A percentile compares a stretch with the other conserved stretches of the same genome.
These are phyloP conservation scores for Spodoptera littoralis DNA, from an alignment of 2,888 invertebrate species.

Conservation along the genomic window DNA sequence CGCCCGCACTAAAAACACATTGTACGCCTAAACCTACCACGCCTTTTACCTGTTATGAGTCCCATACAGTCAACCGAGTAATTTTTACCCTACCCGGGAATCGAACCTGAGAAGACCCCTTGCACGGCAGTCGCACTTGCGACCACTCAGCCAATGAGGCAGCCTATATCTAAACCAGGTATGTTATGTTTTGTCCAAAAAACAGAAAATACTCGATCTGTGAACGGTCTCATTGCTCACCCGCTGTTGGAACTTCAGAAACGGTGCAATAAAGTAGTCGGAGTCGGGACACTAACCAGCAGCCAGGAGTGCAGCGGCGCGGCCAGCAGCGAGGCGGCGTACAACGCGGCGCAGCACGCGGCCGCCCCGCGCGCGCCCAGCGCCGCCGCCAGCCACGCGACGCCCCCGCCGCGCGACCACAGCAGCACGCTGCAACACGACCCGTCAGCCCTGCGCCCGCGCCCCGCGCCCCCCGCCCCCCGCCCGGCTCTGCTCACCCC, in stretches of 20 bases:
- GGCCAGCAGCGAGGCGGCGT: constrained; percentile 90
- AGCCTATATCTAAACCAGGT: no score
- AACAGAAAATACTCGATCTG: no score
- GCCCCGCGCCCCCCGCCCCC: neutral
- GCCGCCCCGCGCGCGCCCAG: constrained; percentile 54
- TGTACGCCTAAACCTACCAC: no score
- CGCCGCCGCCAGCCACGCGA: constrained; percentile 77
- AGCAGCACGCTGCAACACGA: constrained; percentile 66
- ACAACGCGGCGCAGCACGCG: constrained; percentile 35
- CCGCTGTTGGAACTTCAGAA: no score
- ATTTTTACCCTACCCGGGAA: no score
- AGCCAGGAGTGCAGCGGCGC: constrained; percentile 94
- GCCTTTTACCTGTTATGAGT: no score
- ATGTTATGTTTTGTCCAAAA: no score
- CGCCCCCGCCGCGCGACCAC: constrained; percentile 72
- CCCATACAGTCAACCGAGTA: no score
- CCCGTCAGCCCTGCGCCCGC: neutral
- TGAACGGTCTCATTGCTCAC: no score
- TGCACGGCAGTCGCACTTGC: no score
- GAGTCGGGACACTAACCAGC: constrained; percentile 91
- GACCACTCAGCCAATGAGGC: no score
- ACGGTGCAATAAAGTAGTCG: neutral
- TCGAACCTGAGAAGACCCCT: no score
- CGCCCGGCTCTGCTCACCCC: constrained; percentile 57
- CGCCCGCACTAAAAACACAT: constrained; percentile 69